Base-by-base conservation (phyloP, 30 jellyfish, hydroid and myxozoan genomes). In the Turritopsis rubra region DNA sequence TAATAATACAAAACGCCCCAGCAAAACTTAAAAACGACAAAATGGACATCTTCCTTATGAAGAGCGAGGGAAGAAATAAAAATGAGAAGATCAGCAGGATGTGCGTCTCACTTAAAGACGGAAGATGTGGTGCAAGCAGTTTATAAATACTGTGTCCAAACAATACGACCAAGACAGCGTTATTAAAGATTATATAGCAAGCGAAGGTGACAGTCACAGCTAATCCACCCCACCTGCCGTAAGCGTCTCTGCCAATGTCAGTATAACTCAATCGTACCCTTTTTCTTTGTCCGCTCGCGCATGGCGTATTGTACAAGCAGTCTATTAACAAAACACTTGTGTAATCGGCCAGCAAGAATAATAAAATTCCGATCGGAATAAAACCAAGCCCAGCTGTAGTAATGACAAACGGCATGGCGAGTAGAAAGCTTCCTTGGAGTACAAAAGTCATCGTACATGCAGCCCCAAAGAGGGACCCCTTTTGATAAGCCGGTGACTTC, bases 1-100 rank as follows among this genome's bases (percentile, higher is more conserved):
- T 66, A 20, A 75, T 52, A 82, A 90, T 70, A 0, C 90, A 75
- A 0, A 86, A 23, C 8, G 75, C 80, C 25, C 96, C 84, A 19
- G 83, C 0, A 65, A 90, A n/a, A 79, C 97, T 86, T 18, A 90
- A 78, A 71, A 81, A 86, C 18, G 97, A 92, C 30, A 90, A 87
- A 73, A 81, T 85, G 4, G 97, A 70, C 71, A 90, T 89, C 52
- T 72, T 71, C 66, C 78, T 77, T 18, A 90, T 80, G 53, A 86
- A 85, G 71, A 90, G 66, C 5, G 95, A 85, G 53, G 97, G 97
- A 75, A 82, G 54, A 82, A 83, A 85, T 26, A 86, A 85, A 20
- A 70, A 52, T 16, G 96, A 86, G 54, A 71, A 86, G 1, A 85
- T 28, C 16, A 89, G 89, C 65, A 86, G 13, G 9, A 41, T 41